A percentile compares a stretch with the other conserved stretches of the same genome.
Conservation (phyloP, 23 tunicate genomes). For the Phallusia fumigata region DNA sequence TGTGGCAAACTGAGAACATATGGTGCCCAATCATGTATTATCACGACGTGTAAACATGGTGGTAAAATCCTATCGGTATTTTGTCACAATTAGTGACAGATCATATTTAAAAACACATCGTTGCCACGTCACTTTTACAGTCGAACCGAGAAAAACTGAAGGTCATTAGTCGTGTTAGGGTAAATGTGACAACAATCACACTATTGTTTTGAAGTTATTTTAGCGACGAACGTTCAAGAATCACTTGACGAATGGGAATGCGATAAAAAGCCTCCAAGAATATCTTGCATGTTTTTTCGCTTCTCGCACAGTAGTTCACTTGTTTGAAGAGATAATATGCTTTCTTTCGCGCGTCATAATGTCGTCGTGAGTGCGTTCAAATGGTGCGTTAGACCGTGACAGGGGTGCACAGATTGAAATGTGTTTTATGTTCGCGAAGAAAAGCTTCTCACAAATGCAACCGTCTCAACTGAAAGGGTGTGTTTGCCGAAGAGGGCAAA, state of each 20-base stretch:
- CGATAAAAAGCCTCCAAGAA: neutral
- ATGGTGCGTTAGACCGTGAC: constrained; percentile 16
- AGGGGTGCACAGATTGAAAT: constrained; percentile 11
- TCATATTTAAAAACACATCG: neutral
- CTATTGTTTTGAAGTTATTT: too few species aligned
- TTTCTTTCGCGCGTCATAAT: constrained; percentile 7
- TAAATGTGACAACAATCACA: too few species aligned
- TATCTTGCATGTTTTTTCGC: neutral
- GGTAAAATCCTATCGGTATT: neutral
- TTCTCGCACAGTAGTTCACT: constrained; percentile 1
- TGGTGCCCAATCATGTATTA: neutral
- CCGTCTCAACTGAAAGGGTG: constrained; percentile 2
- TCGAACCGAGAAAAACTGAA: too few species aligned
- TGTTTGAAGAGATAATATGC: constrained; percentile 8
- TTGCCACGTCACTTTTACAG: too few species aligned
- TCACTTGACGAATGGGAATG: neutral
- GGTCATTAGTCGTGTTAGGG: too few species aligned
- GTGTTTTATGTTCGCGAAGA: constrained; percentile 12
- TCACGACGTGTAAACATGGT: neutral
- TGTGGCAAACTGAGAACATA: neutral
- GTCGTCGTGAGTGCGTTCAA: constrained; percentile 15
- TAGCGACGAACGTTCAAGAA: too few species aligned
- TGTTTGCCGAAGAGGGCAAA: constrained; percentile 11
- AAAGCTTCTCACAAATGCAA: constrained; percentile 14
- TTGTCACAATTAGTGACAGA: neutral